Evolutionary conservation across 2,888 invertebrate genomes (phyloP), one percentile per base, ranked within the genome.

Genomic region (Barypeithes pellucidus): DNA sequence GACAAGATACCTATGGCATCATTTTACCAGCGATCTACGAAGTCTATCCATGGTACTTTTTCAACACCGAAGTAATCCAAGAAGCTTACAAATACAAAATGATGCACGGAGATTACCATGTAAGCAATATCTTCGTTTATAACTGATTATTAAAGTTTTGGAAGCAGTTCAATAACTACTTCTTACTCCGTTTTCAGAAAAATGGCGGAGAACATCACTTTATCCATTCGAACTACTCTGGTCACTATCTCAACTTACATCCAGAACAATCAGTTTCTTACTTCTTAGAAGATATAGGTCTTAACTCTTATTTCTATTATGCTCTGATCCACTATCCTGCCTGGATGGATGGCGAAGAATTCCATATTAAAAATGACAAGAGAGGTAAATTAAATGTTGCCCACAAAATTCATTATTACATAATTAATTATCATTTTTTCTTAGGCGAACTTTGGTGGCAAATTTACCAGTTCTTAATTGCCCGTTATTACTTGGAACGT

Each of bases 401-500:
- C 9, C 9, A 29, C 1, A 29, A 29, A 29, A 2, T 29, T 8
- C 29, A 24, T 24, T 4, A 5, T 24, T 24, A 29, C 29, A 29
- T 4, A n/a, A 29, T 24, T 24, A 24, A 8, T 29, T 29, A 12
- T 0, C 14, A 50, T 14, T 9, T 50, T 63, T 63, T 47, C 60
- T 18, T 29, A 75, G 75, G 72, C 65, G 92, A 92, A 85, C 85
- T 87, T 71, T 91, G 89, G 85, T 90, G 92, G 84, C 91, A 88
- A 83, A 83, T 89, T 73, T 90, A 92, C 80, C 92, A 92, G 81
- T 92, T 93, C 84, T 79, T 93, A 12, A 79, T 93, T 76, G 89
- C 92, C 74, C 91, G 91, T 77, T 94, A 93, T 85, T 92, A 94
- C 82, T 87, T 93, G 86, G 93, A 94, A 83, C 91, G 94, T 83